A percentile compares a stretch with the other conserved stretches of the same genome.
Evolutionary conservation across 2,113 vertebrate species (phyloP).

Genomic region (Gymnocephalus cernua): DNA sequence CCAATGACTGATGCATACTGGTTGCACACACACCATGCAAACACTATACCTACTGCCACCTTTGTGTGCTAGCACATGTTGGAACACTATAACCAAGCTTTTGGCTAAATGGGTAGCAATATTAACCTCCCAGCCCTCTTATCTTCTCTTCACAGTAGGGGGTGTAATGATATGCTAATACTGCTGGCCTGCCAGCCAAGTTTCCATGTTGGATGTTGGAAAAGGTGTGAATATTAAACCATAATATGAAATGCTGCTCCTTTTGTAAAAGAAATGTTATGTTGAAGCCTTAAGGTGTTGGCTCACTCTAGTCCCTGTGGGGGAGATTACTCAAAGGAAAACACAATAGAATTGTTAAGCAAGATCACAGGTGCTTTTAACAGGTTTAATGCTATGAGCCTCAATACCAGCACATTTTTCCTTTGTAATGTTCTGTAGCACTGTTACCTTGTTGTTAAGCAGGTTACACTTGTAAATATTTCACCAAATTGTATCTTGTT

Average conservation of each 20-base stretch:
- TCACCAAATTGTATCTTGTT: not conserved
- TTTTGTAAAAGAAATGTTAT: not conserved
- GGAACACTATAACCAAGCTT: conserved; percentile 19
- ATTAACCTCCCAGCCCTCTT: conserved; percentile 46
- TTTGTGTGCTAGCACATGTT: conserved; percentile 2
- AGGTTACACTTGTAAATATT: not conserved
- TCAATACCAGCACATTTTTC: not conserved
- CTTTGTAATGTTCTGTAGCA: not conserved
- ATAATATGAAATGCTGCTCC: conserved; percentile 4
- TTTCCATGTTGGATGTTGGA: conserved; percentile 21
- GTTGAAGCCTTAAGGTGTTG: not conserved
- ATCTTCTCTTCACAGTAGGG: conserved; percentile 32
- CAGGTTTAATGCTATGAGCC: not conserved
- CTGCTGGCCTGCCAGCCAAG: conserved; percentile 31
- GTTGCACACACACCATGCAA: not conserved
- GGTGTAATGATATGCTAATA: conserved; percentile 59
- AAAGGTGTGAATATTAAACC: conserved; percentile 48
- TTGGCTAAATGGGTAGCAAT: conserved; percentile 28
- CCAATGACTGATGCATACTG: not conserved
- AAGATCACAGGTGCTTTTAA: not conserved
- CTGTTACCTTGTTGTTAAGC: not conserved
- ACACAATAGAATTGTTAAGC: conserved; percentile 1
- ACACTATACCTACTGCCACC: not conserved
- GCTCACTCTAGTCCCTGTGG: not conserved
- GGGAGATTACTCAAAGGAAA: conserved; percentile 17